Conservation (phyloP, 2,888 invertebrate genomes). For the Ophion costatus region DNA sequence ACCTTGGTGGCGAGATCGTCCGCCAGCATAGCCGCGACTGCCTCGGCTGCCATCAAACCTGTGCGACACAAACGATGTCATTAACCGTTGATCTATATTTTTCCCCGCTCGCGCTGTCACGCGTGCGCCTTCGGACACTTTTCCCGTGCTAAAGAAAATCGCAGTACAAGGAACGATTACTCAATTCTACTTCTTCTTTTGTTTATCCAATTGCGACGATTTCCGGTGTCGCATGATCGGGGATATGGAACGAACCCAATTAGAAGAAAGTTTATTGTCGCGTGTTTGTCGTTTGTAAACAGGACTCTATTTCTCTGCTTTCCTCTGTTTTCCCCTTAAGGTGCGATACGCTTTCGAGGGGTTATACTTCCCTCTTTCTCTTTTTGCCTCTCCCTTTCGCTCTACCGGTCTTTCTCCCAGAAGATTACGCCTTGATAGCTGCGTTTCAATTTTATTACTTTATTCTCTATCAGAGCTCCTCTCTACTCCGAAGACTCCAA, state of each 20-base stretch:
- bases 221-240: conserved; percentile 23
- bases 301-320: neutral
- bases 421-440: too few species aligned
- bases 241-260: conserved; percentile 5
- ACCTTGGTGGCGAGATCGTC: conserved; percentile 81
- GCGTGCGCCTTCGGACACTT: conserved; percentile 1
- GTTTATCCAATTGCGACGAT: neutral
- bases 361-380: too few species aligned
- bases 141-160: neutral
- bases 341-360: neutral
- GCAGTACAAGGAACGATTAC: conserved; percentile 8
- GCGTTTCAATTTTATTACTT: too few species aligned
- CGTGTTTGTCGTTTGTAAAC: conserved; percentile 16
- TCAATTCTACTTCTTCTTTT: conserved; percentile 14
- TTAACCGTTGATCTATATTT: conserved; percentile 31
- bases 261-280: conserved; percentile 46
- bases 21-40: conserved; percentile 81
- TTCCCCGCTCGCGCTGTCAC: conserved; percentile 9
- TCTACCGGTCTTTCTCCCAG: too few species aligned
- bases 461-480: too few species aligned
- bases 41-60: conserved; percentile 82
- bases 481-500: too few species aligned
- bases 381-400: too few species aligned
- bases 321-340: neutral
- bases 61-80: conserved; percentile 65